Conservation (phyloP, 2,888 invertebrate species). For the Spodoptera littoralis region DNA sequence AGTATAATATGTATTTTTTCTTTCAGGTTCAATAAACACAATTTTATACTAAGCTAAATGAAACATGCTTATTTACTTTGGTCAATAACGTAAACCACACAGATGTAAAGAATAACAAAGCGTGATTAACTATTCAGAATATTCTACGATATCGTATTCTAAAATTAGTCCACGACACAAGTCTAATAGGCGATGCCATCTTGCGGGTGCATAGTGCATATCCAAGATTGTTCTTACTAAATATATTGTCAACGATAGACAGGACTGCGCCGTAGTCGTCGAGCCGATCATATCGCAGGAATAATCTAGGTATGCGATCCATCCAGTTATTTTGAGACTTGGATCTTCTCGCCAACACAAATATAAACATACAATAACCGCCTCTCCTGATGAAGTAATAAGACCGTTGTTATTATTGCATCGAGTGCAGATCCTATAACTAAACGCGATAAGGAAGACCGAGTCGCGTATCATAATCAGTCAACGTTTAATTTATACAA, state of each 20-base stretch:
- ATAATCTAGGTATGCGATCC: slow-evolving; percentile 67
- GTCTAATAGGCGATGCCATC: slow-evolving; percentile 73
- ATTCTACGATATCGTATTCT: slow-evolving; percentile 67
- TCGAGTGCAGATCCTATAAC: slow-evolving; percentile 33
- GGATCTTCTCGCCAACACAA: slow-evolving; percentile 28
- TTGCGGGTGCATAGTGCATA: slow-evolving; percentile 64
- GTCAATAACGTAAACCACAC: slow-evolving; percentile 13
- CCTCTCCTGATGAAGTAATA: slow-evolving; percentile 43
- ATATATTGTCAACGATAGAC: slow-evolving; percentile 71
- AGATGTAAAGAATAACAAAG: slow-evolving; percentile 51
- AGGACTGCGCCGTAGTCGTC: slow-evolving; percentile 56
- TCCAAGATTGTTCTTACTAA: slow-evolving; percentile 69
- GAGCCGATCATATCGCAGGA: slow-evolving; percentile 65
- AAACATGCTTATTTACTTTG: slow-evolving; percentile 25
- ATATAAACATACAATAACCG: slow-evolving; percentile 27
- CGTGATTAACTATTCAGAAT: slow-evolving; percentile 36
- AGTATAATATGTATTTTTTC: slow-evolving; percentile 17
- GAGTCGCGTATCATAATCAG: slow-evolving; percentile 55
- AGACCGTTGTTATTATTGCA: slow-evolving; percentile 30
- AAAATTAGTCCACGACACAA: slow-evolving; percentile 72
- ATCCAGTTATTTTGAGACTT: slow-evolving; percentile 47
- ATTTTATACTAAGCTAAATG: slow-evolving; percentile 2
- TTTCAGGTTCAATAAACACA: slow-evolving; percentile 26
- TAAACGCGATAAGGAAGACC: slow-evolving; percentile 48
- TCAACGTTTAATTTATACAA: slow-evolving; percentile 52